Percentiles rank a stretch among this genome's conserved stretches.
phyloP scores from a whole-genome alignment of 2,888 invertebrate species.

The Cyaniris semiargus region DNA sequence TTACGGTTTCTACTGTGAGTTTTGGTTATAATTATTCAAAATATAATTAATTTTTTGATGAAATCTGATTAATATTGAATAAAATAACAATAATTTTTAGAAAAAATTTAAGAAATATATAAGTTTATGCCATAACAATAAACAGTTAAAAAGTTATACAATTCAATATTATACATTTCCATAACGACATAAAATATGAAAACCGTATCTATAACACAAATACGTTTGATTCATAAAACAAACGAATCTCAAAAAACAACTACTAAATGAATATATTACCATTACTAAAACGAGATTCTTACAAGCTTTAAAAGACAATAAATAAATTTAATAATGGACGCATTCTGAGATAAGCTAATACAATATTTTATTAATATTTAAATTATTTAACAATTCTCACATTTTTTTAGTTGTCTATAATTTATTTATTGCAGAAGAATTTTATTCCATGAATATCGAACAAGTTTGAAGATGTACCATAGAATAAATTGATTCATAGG shows the following conservation, averaged over 20 bases:
- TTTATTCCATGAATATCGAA: neutral
- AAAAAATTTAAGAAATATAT: too few species aligned
- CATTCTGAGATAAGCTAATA: neutral
- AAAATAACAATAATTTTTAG: too few species aligned
- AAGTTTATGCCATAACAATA: too few species aligned
- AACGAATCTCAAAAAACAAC: neutral
- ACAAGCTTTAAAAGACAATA: slow-evolving; percentile 21
- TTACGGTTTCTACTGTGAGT: too few species aligned
- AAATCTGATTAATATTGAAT: too few species aligned
- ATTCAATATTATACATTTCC: neutral
- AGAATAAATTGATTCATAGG: too few species aligned
- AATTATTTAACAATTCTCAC: slow-evolving; percentile 2
- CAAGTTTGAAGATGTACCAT: neutral
- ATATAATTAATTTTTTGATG: too few species aligned
- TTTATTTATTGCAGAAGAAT: neutral
- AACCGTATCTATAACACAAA: neutral
- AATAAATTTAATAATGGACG: slow-evolving; percentile 11
- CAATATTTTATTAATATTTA: neutral
- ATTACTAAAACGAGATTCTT: neutral
- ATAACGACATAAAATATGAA: neutral
- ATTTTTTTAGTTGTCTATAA: neutral
- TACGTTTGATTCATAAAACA: slow-evolving; percentile 1
- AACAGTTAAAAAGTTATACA: neutral
- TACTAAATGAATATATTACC: neutral
- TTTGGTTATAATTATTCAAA: too few species aligned